These are phyloP conservation scores for Cyclura pinguis DNA, from an alignment of 2,797 vertebrate species.

Conservation along the genomic window DNA sequence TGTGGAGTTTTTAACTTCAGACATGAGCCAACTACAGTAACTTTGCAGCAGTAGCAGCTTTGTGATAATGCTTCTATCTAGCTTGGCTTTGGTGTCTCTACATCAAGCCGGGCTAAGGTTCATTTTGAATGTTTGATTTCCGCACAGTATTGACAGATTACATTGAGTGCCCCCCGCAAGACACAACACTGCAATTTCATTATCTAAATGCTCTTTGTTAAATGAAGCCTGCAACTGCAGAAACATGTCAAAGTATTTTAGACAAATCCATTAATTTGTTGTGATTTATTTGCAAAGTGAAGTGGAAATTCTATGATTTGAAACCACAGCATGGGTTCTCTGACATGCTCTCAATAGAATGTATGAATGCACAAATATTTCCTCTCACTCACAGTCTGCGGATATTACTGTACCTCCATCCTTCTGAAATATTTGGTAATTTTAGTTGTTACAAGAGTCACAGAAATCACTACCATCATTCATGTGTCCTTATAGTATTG, in stretches of 20 bases:
- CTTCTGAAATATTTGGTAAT: neutral
- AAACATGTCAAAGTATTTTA: constrained; percentile 1
- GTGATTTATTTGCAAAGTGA: constrained; percentile 24
- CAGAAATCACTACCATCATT: neutral
- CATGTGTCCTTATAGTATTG: neutral
- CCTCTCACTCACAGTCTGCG: neutral
- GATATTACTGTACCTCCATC: too few relatives aligned
- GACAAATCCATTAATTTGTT: neutral
- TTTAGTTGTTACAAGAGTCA: neutral
- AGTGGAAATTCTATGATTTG: constrained; percentile 15
- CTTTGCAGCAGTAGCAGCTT: neutral
- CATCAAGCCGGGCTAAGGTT: neutral
- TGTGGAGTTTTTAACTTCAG: too few relatives aligned
- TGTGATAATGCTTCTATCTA: neutral
- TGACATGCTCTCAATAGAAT: constrained; percentile 8
- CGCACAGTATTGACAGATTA: constrained; percentile 3
- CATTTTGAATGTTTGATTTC: neutral
- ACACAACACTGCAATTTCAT: neutral
- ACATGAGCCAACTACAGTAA: neutral
- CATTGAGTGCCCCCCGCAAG: neutral
- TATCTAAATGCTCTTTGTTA: constrained; percentile 7
- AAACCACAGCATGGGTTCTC: neutral
- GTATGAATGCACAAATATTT: constrained; percentile 5
- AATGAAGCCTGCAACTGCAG: constrained; percentile 13
- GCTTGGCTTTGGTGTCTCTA: neutral